Evolutionary conservation across 64 coral and sea anemone species (phyloP), one percentile per base, ranked within the genome.

Genomic region (Montipora efflorescens): DNA sequence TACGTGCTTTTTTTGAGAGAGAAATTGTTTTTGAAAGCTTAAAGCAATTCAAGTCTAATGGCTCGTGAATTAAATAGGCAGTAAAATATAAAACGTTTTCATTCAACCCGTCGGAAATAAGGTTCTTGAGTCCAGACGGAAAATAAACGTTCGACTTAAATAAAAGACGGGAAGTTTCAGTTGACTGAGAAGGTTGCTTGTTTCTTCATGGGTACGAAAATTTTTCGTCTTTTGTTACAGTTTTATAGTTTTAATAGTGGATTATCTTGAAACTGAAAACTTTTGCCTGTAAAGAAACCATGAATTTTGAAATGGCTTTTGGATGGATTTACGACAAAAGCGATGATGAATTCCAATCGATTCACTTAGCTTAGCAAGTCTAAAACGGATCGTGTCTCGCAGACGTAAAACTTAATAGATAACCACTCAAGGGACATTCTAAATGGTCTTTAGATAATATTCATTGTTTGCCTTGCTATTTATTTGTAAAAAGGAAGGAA

Each of bases 401-500:
- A 47, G 46, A 59, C 64, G 67, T 71, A 86, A 78, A 86, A 86
- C 66, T 43, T 50, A 18, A 72, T 19, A 20, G 82, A 86, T 86
- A 71, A 68, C 47, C 16, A 51, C 66, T 86, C 46, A 51, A 86
- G 7, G 19, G 14, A 48, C 44, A 66, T 45, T 50, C 64, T 70
- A 49, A 86, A 86, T 86, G 82, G 82, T 51, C 64, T 86, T 48
- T 28, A 48, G 64, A 86, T 86, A 86, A 70, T 86, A 71, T 86
- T 19, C 59, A 71, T 86, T 86, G 82, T 86, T 86, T 86, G 47
- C 82, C 82, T 28, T 86, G 15, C 45, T 64, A 72, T 86, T 86
- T 86, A 86, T 86, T 68, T 71, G 45, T 86, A n/a, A 86, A 86
- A 86, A 51, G 66, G 82, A 86, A 86, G 46, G 82, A 86, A 70